Evolutionary conservation across 2,797 vertebrate species (phyloP).

Genomic region (Pterois miles): DNA sequence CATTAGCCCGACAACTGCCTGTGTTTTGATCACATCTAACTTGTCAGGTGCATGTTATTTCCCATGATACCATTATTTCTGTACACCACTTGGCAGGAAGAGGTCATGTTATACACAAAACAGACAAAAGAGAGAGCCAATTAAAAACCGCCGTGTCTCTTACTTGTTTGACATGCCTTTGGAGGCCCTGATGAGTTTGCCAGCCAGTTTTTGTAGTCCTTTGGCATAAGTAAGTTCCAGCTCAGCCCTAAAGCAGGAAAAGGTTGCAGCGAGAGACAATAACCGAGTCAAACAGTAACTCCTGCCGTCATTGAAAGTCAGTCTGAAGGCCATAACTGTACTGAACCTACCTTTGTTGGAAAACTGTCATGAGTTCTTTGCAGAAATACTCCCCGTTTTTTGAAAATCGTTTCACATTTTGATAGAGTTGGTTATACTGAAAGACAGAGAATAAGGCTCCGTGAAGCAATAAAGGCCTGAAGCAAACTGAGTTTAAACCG

Average conservation of each 20-base stretch:
- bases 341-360: slow-evolving; percentile 88
- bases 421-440: slow-evolving; percentile 90
- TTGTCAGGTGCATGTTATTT: slow-evolving; percentile 23
- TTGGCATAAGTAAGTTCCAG: slow-evolving; percentile 88
- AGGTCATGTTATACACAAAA: slow-evolving; percentile 32
- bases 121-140: slow-evolving; percentile 13
- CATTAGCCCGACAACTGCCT: slow-evolving; percentile 46
- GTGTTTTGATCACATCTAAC: slow-evolving; percentile 57
- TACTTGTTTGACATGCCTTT: slow-evolving; percentile 87
- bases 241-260: slow-evolving; percentile 79
- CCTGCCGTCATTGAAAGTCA: slow-evolving; percentile 3
- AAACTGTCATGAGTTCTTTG: slow-evolving; percentile 88
- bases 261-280: not conserved
- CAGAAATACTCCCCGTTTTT: slow-evolving; percentile 91
- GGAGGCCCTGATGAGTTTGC: slow-evolving; percentile 85
- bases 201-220: slow-evolving; percentile 88
- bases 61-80: slow-evolving; percentile 39
- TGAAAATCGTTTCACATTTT: slow-evolving; percentile 89
- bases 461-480: not conserved
- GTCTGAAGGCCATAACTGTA: not conserved
- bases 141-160: slow-evolving; percentile 59
- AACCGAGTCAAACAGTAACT: slow-evolving; percentile 62
- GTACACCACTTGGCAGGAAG: not conserved
- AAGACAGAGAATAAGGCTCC: slow-evolving; percentile 50
- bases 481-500: not conserved